Evolutionary conservation across 2,113 vertebrate species (phyloP), one percentile per base, ranked within the genome.

Genomic region (Numida meleagris): DNA sequence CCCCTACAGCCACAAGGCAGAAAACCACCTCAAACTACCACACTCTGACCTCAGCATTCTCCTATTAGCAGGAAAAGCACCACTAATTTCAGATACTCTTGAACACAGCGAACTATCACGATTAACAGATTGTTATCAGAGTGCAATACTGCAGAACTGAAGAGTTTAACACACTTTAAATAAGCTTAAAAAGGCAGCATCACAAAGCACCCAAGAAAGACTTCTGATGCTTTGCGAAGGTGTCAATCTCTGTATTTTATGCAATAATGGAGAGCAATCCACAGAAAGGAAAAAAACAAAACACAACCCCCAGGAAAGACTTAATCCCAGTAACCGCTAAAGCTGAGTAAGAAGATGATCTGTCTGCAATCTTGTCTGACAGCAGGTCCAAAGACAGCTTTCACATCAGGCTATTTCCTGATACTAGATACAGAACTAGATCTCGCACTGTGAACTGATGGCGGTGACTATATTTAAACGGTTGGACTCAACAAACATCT

Each of bases 151-250:
- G 62, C 3, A 70, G 67, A 89, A 75, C 42, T 51, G 38, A 70
- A 57, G 43, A 86, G 72, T 71, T 95, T 83, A 72, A 94, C 86
- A 73, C 86, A 88, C 63, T 83, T 82, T 90, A 59, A 81, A 67
- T 31, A 34, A 83, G 53, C 67, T 62, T 79, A 82, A 73, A 78
- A 48, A 87, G 62, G 67, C 4, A 2, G 29, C 66, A 73, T 25
- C 31, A 46, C 51, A 93, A 83, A 94, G 59, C 63, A 85, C 46
- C 31, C 75, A 50, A 45, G 45, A 8, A 42, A 57, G 19, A 33
- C 66, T 78, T 46, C 27, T 0, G 2, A 45, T 24, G 20, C 15
- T 55, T 59, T 40, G 76, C 19, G 63, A 53, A 78, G 29, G n/a
- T 2, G 12, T 19, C 23, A 42, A 43, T 12, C 17, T 58, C 14